Evolutionary conservation across 2,113 vertebrate species (phyloP), one percentile per base, ranked within the genome.

Genomic region (Apistogramma diplotaenia): DNA sequence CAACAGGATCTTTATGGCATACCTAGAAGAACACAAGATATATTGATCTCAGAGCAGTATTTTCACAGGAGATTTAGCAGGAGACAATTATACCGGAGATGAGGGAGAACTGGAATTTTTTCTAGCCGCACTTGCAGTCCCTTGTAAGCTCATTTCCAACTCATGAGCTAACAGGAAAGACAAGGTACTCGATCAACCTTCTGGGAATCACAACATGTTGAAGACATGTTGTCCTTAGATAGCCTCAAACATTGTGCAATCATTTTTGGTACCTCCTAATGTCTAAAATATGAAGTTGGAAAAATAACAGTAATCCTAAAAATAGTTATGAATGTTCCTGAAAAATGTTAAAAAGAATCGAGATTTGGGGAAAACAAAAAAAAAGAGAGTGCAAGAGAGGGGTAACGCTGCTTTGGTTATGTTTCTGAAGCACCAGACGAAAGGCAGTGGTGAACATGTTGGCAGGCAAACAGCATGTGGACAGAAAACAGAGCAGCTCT

Each of bases 1-100:
- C 95, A 99, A 88, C 92, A 99, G 96, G 91, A 97, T 97, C 93
- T 99, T 99, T 93, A 99, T 99, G 83, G 97, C 96, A 76, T 99
- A 99, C 86, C 98, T 99, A 73, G 3, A 71, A 9, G 4, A 53
- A 56, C 1, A 79, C 46, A 33, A 76, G 5, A 11, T 2, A 53
- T 51, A 51, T 40, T 37, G 7, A 18, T 9, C n/a, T 27, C 1
- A 6, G 21, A 16, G 7, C 18, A 18, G 16, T 21, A 23, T 33
- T 49, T 11, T 56, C n/a, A 33, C 9, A 35, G 6, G 6, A 62
- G 35, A 35, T 67, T 57, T 43, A 65, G 23, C 37, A 46, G 5
- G 21, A 43, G 1, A 43, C 15, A 23, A 21, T 27, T 46, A 53
- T 37, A 35, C 11, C 2, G 0, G 16, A 16, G 11, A 73, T 29